phyloP scores from a whole-genome alignment of 1,140 invertebrate genomes.

The Tachypleus tridentatus region DNA sequence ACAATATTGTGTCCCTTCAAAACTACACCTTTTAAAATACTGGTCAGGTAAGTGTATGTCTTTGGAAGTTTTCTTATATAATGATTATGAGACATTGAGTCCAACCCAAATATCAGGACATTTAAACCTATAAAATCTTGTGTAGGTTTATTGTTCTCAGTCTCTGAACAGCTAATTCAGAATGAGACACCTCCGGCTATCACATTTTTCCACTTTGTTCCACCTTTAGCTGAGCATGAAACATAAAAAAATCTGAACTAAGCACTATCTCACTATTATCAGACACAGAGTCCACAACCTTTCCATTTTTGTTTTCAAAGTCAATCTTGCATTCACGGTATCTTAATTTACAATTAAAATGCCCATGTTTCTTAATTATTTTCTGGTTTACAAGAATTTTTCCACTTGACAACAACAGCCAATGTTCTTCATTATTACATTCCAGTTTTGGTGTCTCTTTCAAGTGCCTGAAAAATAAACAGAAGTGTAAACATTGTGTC shows the following conservation, averaged over 20 bases:
- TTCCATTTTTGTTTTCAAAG: conserved; percentile 3
- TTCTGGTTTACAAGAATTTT: conserved; percentile 1
- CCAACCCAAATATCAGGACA: conserved; percentile 79
- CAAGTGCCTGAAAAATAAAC: conserved; percentile 11
- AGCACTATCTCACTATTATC: conserved; percentile 21
- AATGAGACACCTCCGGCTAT: conserved; percentile 43
- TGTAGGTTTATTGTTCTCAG: conserved; percentile 41
- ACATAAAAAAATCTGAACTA: conserved; percentile 49
- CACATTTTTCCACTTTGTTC: conserved; percentile 45
- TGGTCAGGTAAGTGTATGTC: conserved; percentile 58
- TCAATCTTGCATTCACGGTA: conserved; percentile 14
- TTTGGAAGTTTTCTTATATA: conserved; percentile 75
- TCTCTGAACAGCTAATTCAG: conserved; percentile 35
- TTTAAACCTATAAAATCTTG: conserved; percentile 47
- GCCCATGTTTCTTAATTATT: conserved; percentile 4
- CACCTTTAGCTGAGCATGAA: conserved; percentile 40
- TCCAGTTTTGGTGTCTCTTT: conserved; percentile 10
- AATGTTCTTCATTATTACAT: conserved; percentile 11
- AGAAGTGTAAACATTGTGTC: background rate
- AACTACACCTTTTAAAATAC: conserved; percentile 52
- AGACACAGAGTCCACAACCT: background rate
- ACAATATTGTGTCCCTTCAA: conserved; percentile 81
- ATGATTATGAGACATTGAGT: conserved; percentile 74
- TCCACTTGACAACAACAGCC: conserved; percentile 9
- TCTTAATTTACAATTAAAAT: conserved; percentile 14